Percentiles rank a stretch among this genome's conserved stretches.
Conservation (phyloP, 2,888 invertebrate species). For the Zelleria hepariella region DNA sequence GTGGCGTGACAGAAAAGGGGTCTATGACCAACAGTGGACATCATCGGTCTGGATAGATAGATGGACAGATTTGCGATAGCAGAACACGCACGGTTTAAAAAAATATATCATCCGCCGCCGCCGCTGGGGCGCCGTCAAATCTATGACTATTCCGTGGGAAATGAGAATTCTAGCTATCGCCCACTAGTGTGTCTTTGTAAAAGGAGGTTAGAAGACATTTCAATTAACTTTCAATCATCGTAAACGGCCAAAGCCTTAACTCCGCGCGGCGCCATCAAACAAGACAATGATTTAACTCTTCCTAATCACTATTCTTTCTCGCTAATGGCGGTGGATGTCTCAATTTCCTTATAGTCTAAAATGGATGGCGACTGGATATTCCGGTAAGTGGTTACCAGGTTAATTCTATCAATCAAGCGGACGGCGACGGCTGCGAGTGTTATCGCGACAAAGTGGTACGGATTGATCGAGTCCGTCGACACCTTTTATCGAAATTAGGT, state of each 20-base stretch:
- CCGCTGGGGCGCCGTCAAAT: too few relatives aligned
- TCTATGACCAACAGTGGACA: too few relatives aligned
- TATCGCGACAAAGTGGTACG: slow-evolving; percentile 53
- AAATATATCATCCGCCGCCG: too few relatives aligned
- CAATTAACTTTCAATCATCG: neutral
- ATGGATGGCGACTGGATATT: slow-evolving; percentile 4
- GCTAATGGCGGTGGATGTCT: slow-evolving; percentile 34
- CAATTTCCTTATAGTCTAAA: slow-evolving; percentile 45
- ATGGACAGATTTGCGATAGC: too few relatives aligned
- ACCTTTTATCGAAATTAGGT: slow-evolving; percentile 39
- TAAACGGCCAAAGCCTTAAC: neutral
- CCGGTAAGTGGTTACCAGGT: slow-evolving; percentile 43
- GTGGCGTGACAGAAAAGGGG: too few relatives aligned
- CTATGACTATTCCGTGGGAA: too few relatives aligned
- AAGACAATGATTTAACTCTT: neutral
- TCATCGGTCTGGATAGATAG: too few relatives aligned
- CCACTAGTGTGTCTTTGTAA: neutral
- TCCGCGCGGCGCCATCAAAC: neutral
- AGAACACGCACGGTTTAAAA: too few relatives aligned
- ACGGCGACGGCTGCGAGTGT: slow-evolving; percentile 26
- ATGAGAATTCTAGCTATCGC: neutral
- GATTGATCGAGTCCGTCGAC: slow-evolving; percentile 49
- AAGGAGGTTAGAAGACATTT: neutral
- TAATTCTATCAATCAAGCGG: slow-evolving; percentile 50
- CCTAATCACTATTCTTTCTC: neutral